These are phyloP conservation scores for Cecropterus lyciades DNA, from an alignment of 1,140 invertebrate genomes.

Conservation along the genomic window DNA sequence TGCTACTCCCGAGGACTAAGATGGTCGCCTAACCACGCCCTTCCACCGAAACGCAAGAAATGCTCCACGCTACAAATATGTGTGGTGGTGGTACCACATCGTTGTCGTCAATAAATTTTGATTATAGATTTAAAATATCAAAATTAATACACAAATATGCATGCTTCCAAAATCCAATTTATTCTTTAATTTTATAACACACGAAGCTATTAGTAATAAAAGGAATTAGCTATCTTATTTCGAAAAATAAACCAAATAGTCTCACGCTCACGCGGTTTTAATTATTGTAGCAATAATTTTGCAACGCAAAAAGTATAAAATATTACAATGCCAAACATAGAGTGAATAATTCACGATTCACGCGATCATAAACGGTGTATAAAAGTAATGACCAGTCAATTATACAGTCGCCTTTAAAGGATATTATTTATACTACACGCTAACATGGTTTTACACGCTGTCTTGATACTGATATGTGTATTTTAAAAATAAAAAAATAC, in stretches of 20 bases:
- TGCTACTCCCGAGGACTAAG: no score
- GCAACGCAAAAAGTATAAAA: conserved; percentile 28
- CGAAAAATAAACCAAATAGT: conserved; percentile 6
- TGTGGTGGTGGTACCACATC: no score
- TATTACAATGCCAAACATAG: conserved; percentile 18
- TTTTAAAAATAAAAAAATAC: background rate
- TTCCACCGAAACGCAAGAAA: no score
- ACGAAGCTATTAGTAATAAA: no score
- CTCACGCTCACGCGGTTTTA: conserved; percentile 21
- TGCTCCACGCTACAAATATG: no score
- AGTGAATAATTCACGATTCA: conserved; percentile 33
- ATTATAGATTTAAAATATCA: no score
- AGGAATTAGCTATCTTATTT: background rate
- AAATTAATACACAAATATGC: no score
- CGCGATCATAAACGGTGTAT: conserved; percentile 24
- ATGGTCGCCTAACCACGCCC: no score
- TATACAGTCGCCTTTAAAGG: conserved; percentile 2
- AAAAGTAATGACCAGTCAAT: conserved; percentile 33
- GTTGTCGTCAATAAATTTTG: no score
- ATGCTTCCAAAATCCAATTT: no score
- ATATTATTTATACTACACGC: background rate
- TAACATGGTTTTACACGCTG: background rate
- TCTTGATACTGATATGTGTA: background rate
- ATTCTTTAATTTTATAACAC: no score
- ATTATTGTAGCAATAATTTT: conserved; percentile 31